Conservation (phyloP, 2,888 invertebrate genomes). For the Hypena proboscidalis region DNA sequence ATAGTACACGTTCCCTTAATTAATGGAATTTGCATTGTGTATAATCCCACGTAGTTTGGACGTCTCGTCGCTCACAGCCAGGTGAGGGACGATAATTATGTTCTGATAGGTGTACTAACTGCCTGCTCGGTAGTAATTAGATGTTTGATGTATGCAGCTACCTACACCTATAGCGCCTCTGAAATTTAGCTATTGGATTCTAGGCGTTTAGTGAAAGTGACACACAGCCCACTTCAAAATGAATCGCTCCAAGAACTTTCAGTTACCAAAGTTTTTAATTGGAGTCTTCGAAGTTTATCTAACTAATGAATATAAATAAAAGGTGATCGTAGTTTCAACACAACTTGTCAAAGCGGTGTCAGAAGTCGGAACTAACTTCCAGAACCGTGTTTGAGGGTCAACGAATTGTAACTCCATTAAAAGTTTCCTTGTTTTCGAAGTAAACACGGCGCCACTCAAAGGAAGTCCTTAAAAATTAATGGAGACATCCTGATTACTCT, state of each 20-base stretch:
- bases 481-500: conserved; percentile 79
- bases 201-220: neutral
- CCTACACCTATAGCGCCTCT: neutral
- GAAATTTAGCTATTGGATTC: neutral
- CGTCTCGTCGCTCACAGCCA: conserved; percentile 14
- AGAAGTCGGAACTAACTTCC: conserved; percentile 41
- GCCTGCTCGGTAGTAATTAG: conserved; percentile 22
- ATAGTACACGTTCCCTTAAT: conserved; percentile 52
- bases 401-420: conserved; percentile 82
- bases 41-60: conserved; percentile 32
- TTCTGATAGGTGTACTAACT: conserved; percentile 31
- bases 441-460: conserved; percentile 75
- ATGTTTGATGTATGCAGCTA: conserved; percentile 11
- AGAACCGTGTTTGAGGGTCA: conserved; percentile 64
- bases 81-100: conserved; percentile 23
- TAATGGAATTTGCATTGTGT: conserved; percentile 56
- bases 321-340: conserved; percentile 17
- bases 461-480: conserved; percentile 83
- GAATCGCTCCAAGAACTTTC: neutral
- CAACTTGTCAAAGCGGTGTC: conserved; percentile 31
- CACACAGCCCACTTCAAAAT: neutral
- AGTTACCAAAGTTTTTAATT: neutral
- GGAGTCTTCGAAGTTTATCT: conserved; percentile 2
- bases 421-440: conserved; percentile 79
- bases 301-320: conserved; percentile 24